These are phyloP conservation scores for Littorina saxatilis DNA, from an alignment of 1,140 invertebrate genomes.

Conservation along the genomic window DNA sequence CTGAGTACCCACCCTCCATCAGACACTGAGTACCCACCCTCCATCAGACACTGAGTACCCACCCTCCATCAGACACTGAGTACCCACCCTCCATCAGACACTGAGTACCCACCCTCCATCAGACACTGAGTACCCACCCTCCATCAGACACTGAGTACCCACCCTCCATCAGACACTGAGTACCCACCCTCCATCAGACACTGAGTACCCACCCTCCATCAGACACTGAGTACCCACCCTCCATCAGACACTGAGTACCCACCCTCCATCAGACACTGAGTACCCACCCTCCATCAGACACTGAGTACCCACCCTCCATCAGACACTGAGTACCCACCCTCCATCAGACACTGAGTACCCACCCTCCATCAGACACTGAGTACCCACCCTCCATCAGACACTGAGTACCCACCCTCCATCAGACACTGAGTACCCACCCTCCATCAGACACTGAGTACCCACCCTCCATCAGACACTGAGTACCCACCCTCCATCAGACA, in stretches of 20 bases:
- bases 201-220: slow-evolving; percentile 81
- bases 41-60: too few species aligned
- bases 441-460: slow-evolving; percentile 81
- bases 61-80: background rate
- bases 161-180: slow-evolving; percentile 84
- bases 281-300: slow-evolving; percentile 82
- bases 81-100: slow-evolving; percentile 82
- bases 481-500: slow-evolving; percentile 82
- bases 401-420: slow-evolving; percentile 81
- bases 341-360: slow-evolving; percentile 81
- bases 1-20: background rate
- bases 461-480: slow-evolving; percentile 84
- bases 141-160: slow-evolving; percentile 81
- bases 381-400: slow-evolving; percentile 82
- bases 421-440: slow-evolving; percentile 78
- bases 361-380: slow-evolving; percentile 84
- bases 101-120: slow-evolving; percentile 81
- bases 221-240: slow-evolving; percentile 78
- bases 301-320: slow-evolving; percentile 81
- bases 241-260: slow-evolving; percentile 81
- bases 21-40: background rate
- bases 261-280: slow-evolving; percentile 84
- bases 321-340: slow-evolving; percentile 78
- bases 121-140: slow-evolving; percentile 78
- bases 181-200: slow-evolving; percentile 82